Evolutionary conservation across 2,888 invertebrate species (phyloP).

Genomic region (Boloria euphrosyne): DNA sequence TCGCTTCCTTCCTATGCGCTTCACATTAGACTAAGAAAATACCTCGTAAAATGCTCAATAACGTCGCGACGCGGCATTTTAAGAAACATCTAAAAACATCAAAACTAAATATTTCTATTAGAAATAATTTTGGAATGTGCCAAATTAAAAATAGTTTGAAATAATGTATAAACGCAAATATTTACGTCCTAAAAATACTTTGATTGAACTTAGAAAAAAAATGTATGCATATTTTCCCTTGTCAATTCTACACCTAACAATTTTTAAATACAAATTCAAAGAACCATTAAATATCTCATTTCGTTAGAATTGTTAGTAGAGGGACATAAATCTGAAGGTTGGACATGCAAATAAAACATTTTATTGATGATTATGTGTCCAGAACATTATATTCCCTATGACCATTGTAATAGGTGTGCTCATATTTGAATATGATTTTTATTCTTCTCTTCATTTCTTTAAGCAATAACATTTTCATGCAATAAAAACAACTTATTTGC

Average conservation of each 20-base stretch:
- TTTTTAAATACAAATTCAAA: constrained; percentile 11
- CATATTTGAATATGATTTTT: neutral
- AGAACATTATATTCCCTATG: constrained; percentile 12
- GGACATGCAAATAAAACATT: constrained; percentile 22
- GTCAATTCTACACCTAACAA: neutral
- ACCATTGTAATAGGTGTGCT: neutral
- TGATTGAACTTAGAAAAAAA: too few species aligned
- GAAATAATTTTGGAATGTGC: too few species aligned
- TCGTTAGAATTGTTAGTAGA: constrained; percentile 19
- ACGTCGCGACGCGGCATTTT: neutral
- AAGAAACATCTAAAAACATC: too few species aligned
- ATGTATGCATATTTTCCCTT: neutral
- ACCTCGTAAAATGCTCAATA: constrained; percentile 24
- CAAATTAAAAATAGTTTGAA: too few species aligned
- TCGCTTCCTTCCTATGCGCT: constrained; percentile 64
- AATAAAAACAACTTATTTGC: too few species aligned
- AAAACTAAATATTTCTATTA: too few species aligned
- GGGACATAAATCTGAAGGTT: constrained; percentile 20
- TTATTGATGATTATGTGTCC: neutral
- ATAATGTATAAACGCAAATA: too few species aligned
- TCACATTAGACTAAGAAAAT: constrained; percentile 24
- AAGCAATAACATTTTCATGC: constrained; percentile 1
- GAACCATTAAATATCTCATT: constrained; percentile 29
- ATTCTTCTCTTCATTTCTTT: neutral
- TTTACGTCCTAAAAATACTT: too few species aligned